Evolutionary conservation across 2,113 vertebrate genomes (phyloP).

Genomic region (Seriola rivoliana): DNA sequence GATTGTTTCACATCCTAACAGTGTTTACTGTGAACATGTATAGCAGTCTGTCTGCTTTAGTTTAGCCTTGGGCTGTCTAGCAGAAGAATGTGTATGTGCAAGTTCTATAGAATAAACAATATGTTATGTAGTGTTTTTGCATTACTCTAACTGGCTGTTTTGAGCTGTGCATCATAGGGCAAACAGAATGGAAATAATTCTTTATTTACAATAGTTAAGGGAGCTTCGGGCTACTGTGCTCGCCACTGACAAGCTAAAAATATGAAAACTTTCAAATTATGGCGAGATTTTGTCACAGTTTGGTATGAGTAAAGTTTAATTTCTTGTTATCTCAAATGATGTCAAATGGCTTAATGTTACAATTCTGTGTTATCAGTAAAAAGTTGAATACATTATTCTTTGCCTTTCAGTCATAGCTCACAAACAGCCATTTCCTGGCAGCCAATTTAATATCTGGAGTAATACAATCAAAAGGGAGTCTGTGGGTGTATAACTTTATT

Average conservation of each 20-base stretch:
- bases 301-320: neutral
- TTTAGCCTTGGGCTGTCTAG: slow-evolving; percentile 35
- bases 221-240: neutral
- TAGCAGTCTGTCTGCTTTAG: slow-evolving; percentile 35
- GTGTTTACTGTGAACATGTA: slow-evolving; percentile 60
- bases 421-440: neutral
- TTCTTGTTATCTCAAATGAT: neutral
- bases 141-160: neutral
- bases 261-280: neutral
- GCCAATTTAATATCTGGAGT: neutral
- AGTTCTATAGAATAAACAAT: slow-evolving; percentile 36
- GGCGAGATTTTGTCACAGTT: neutral
- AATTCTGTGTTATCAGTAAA: neutral
- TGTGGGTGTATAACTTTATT: neutral
- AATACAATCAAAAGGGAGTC: neutral
- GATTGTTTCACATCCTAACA: slow-evolving; percentile 28
- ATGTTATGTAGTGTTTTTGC: slow-evolving; percentile 8
- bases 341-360: neutral
- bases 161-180: neutral
- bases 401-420: neutral
- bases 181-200: neutral
- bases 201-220: too few species aligned
- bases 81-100: neutral
- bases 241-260: neutral
- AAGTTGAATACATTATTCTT: neutral